Evolutionary conservation across 2,797 vertebrate genomes (phyloP).

Genomic region (Urocyon cinereoargenteus): DNA sequence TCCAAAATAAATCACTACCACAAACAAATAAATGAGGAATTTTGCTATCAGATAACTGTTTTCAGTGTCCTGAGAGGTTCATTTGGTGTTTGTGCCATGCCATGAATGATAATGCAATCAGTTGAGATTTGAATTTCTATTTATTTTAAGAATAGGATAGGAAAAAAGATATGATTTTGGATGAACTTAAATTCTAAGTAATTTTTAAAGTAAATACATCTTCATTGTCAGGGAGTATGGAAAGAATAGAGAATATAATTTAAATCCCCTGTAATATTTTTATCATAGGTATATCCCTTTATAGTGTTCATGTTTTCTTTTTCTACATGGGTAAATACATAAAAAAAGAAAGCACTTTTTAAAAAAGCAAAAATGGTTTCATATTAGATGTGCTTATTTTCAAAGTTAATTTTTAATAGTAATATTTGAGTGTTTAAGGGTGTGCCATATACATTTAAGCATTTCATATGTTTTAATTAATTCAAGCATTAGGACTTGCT

Average conservation of each 20-base stretch:
- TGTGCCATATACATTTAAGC: background rate
- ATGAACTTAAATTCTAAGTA: slow-evolving; percentile 57
- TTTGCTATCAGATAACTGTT: slow-evolving; percentile 29
- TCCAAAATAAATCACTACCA: background rate
- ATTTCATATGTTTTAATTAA: slow-evolving; percentile 3
- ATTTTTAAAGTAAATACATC: slow-evolving; percentile 15
- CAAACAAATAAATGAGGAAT: slow-evolving; percentile 28
- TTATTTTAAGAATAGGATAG: background rate
- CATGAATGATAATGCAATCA: background rate
- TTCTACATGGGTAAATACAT: background rate
- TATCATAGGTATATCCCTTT: background rate
- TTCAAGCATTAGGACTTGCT: background rate
- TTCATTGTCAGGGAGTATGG: slow-evolving; percentile 9
- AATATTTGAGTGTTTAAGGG: background rate
- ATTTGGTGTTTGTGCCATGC: background rate
- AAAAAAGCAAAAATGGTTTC: background rate
- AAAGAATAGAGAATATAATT: background rate
- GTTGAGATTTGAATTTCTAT: slow-evolving; percentile 22
- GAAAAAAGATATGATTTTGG: background rate
- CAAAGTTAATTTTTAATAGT: slow-evolving; percentile 33
- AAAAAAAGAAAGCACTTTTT: background rate
- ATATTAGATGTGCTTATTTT: background rate
- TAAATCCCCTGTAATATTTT: background rate
- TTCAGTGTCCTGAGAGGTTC: background rate
- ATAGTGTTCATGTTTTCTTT: background rate